Evolutionary conservation across 92 coral and sea anemone genomes (phyloP).

Genomic region (Phenganax marumi): DNA sequence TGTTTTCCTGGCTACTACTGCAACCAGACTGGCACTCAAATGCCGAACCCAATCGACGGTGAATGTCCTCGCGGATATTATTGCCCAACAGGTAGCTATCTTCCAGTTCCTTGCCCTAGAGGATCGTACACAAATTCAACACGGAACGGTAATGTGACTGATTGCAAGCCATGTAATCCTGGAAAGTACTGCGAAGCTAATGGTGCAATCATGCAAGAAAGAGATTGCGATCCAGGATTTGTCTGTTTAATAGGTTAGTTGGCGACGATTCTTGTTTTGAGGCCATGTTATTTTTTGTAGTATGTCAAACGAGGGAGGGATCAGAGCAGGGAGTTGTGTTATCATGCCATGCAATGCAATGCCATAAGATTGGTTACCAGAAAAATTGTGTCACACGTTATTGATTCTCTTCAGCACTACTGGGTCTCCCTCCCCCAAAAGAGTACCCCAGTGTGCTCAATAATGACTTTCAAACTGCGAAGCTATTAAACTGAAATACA

Average conservation of each 20-base stretch:
- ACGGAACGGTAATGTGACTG: conserved; percentile 72
- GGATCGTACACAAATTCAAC: conserved; percentile 90
- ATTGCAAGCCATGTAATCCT: conserved; percentile 93
- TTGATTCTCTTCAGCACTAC: too few species aligned
- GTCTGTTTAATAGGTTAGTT: conserved; percentile 73
- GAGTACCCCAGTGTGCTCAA: too few species aligned
- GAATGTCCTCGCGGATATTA: conserved; percentile 86
- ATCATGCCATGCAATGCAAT: too few species aligned
- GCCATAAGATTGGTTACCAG: too few species aligned
- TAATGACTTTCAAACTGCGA: too few species aligned
- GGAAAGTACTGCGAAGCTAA: conserved; percentile 91
- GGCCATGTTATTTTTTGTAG: too few species aligned
- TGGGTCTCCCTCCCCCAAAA: too few species aligned
- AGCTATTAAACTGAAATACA: too few species aligned
- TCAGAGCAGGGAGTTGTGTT: too few species aligned
- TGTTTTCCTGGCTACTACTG: conserved; percentile 86
- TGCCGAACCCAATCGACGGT: conserved; percentile 74
- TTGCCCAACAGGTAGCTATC: conserved; percentile 84
- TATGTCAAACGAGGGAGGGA: too few species aligned
- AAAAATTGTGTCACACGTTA: too few species aligned
- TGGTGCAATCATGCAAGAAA: conserved; percentile 67
- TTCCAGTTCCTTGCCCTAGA: conserved; percentile 81
- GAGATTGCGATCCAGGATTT: conserved; percentile 73
- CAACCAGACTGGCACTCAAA: conserved; percentile 62
- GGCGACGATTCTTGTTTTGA: not conserved